Conservation (phyloP, 2,888 invertebrate species). For the Eupithecia exiguata region DNA sequence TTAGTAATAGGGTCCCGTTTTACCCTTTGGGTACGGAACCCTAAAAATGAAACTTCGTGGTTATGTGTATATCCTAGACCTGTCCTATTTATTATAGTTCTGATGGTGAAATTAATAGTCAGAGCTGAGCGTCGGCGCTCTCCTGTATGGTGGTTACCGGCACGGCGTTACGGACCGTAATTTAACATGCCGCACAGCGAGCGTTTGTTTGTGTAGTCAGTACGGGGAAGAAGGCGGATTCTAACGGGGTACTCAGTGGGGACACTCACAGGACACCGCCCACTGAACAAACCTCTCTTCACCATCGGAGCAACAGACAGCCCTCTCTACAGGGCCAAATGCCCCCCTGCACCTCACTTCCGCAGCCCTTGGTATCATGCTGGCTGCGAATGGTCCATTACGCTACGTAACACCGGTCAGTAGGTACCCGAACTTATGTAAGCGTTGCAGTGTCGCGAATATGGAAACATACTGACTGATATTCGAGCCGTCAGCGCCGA, state of each 20-base stretch:
- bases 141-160: background rate
- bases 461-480: background rate
- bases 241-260: too few relatives aligned
- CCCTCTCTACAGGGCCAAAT: too few relatives aligned
- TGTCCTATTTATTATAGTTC: background rate
- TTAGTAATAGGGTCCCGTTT: too few relatives aligned
- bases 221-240: too few relatives aligned
- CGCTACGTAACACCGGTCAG: background rate
- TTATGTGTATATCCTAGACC: background rate
- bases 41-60: too few relatives aligned
- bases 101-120: background rate
- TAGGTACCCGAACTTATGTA: background rate
- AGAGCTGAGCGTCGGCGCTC: background rate
- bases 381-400: background rate
- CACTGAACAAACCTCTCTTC: too few relatives aligned
- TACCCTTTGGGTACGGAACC: too few relatives aligned
- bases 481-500: background rate
- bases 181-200: background rate
- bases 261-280: too few relatives aligned
- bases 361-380: too few relatives aligned
- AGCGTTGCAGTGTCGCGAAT: background rate
- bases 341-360: too few relatives aligned
- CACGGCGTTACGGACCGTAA: background rate
- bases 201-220: too few relatives aligned
- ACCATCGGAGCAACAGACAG: too few relatives aligned